Evolutionary conservation across 1,140 invertebrate genomes (phyloP).

Genomic region (Choristoneura fumiferana): DNA sequence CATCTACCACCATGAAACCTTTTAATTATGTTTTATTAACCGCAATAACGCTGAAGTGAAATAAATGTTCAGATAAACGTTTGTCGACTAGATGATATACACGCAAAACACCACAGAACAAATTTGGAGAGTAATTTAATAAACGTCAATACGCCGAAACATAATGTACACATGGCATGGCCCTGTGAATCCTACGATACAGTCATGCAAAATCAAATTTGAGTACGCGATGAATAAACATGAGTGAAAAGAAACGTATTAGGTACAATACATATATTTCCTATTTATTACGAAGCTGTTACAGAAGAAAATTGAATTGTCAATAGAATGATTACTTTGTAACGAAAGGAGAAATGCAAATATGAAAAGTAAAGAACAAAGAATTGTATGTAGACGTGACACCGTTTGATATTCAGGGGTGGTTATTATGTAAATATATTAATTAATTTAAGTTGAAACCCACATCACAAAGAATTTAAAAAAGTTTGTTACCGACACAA

Average conservation of each 20-base stretch:
- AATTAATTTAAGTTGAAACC: no score
- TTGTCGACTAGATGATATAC: no score
- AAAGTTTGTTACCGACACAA: no score
- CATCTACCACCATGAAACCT: no score
- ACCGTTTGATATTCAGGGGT: background rate
- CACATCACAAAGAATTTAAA: no score
- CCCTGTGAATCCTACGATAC: slow-evolving; percentile 1
- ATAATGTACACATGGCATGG: slow-evolving; percentile 3
- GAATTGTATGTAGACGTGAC: background rate
- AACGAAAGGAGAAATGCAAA: background rate
- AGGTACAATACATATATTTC: background rate
- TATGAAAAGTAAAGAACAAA: background rate
- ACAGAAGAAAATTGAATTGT: slow-evolving; percentile 10
- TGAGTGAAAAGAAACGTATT: slow-evolving; percentile 1
- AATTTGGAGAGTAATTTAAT: background rate
- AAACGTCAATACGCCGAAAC: slow-evolving; percentile 12
- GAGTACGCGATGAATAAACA: slow-evolving; percentile 16
- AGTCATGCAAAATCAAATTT: slow-evolving; percentile 9
- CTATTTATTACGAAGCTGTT: background rate
- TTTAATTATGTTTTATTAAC: no score
- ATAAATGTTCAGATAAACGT: no score
- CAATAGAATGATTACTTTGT: slow-evolving; percentile 7
- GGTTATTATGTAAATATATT: no score
- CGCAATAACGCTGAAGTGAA: no score
- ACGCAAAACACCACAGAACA: no score